These are phyloP conservation scores for Sebastes glaucus DNA, from an alignment of 2,797 vertebrate species.

Conservation along the genomic window DNA sequence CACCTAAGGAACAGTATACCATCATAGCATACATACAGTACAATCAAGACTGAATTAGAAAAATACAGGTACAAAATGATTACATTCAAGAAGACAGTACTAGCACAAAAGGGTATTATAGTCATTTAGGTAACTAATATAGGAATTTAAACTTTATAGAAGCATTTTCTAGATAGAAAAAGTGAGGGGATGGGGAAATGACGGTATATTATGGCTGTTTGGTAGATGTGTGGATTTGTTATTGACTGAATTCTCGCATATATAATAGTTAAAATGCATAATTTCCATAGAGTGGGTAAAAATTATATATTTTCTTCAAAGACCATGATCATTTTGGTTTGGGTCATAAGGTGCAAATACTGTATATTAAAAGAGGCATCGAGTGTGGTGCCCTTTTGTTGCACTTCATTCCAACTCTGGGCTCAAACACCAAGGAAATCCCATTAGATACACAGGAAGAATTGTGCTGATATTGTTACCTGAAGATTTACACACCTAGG, in stretches of 20 bases:
- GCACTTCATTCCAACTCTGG: conserved; percentile 74
- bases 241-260: conserved; percentile 67
- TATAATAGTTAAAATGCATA: conserved; percentile 69
- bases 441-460: conserved; percentile 83
- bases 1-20: conserved; percentile 79
- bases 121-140: conserved; percentile 84
- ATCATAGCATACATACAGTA: conserved; percentile 82
- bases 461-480: conserved; percentile 95
- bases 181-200: conserved; percentile 57
- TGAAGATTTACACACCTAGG: conserved; percentile 90
- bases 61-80: conserved; percentile 91
- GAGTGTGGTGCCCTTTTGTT: conserved; percentile 75
- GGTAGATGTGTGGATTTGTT: conserved; percentile 68
- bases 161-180: conserved; percentile 85
- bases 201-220: conserved; percentile 75
- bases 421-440: conserved; percentile 64
- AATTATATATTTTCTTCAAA: conserved; percentile 69
- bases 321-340: conserved; percentile 81
- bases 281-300: conserved; percentile 64
- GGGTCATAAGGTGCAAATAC: conserved; percentile 87
- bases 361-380: conserved; percentile 82
- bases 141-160: conserved; percentile 84
- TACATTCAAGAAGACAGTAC: conserved; percentile 90
- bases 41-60: conserved; percentile 88
- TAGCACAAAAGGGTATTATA: conserved; percentile 87